Conservation (phyloP, 2,113 vertebrate genomes). For the Tachycineta bicolor region DNA sequence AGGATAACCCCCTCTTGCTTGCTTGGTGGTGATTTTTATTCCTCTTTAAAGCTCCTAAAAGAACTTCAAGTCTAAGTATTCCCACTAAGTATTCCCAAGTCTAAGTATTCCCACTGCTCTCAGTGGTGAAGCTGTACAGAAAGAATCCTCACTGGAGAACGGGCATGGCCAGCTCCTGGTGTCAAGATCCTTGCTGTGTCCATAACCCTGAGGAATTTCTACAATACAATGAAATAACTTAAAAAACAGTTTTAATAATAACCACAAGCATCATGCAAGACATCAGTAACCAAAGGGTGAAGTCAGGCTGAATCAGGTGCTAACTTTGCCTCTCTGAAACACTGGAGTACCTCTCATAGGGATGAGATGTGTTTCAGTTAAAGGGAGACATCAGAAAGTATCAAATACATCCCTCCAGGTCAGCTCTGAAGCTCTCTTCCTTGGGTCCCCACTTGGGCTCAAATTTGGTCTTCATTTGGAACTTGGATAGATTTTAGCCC, state of each 20-base stretch:
- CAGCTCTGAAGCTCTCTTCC: neutral
- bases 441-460: neutral
- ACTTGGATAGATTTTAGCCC: neutral
- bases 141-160: rapidly evolving
- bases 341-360: neutral
- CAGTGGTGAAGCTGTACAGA: neutral
- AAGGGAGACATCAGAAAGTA: neutral
- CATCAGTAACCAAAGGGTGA: neutral
- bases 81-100: neutral
- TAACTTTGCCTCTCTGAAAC: neutral
- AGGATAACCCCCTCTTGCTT: neutral
- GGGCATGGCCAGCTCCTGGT: neutral
- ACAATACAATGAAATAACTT: neutral
- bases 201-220: neutral
- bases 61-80: neutral
- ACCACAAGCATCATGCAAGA: neutral
- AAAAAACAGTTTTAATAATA: neutral
- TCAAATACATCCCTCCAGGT: neutral
- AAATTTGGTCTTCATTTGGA: neutral
- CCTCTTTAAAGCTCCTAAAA: neutral
- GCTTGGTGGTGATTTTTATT: neutral
- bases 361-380: neutral
- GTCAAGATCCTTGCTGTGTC: neutral
- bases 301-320: rapidly evolving
- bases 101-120: neutral